These are phyloP conservation scores for Bombus polaris DNA, from an alignment of 1,140 invertebrate species.

Conservation along the genomic window DNA sequence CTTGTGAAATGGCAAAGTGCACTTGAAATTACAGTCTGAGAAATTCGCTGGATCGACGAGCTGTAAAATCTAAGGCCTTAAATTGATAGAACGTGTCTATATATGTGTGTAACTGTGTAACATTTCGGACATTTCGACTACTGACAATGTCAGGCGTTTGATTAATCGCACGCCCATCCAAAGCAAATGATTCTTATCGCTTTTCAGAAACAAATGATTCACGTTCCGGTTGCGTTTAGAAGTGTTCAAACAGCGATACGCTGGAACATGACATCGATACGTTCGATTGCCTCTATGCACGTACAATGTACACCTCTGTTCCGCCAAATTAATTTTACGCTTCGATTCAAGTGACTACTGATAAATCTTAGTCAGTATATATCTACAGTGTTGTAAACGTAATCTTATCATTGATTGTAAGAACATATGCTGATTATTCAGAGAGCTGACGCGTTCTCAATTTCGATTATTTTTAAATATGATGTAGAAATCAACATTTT, in stretches of 20 bases:
- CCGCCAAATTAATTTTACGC: background rate
- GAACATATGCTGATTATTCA: no score
- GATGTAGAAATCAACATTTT: no score
- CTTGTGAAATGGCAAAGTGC: background rate
- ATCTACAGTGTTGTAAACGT: no score
- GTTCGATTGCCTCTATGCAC: background rate
- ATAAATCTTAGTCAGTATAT: no score
- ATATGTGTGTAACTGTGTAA: background rate
- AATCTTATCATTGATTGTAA: no score
- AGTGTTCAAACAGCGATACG: background rate
- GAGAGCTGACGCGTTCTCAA: no score
- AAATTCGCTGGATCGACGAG: background rate
- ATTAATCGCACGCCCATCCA: background rate
- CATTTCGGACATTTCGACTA: background rate
- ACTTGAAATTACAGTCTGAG: background rate
- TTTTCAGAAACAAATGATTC: background rate
- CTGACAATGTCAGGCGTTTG: background rate
- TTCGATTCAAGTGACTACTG: no score
- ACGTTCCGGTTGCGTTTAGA: no score
- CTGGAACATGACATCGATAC: background rate
- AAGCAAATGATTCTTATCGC: background rate
- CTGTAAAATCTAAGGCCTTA: background rate
- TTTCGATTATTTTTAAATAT: no score
- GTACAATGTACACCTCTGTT: background rate
- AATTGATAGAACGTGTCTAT: background rate